Evolutionary conservation across 2,113 vertebrate genomes (phyloP), one percentile per base, ranked within the genome.

Genomic region (Periophthalmus modestus): DNA sequence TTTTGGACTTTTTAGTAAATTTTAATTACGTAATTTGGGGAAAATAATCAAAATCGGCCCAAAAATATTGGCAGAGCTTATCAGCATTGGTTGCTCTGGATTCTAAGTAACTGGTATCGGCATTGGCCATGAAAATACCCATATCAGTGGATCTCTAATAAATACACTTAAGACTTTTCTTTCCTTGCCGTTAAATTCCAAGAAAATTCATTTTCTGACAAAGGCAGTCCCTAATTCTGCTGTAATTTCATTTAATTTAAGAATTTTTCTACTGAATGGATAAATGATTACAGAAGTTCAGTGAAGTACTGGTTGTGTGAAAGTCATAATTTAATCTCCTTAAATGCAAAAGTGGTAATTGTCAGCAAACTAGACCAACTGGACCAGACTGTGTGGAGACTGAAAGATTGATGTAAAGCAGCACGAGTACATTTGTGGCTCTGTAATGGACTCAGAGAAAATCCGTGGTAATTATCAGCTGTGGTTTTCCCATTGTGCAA

Each of bases 341-440:
- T 58, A 11, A 24, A 58, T 24, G 21, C 55, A 58, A 21, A 58
- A 58, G 12, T 7, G 21, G 10, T 10, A 24, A 24, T 2, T 11
- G 55, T 2, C 54, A 0, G n/a, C 5, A 21, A 11, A n/a, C 19
- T 57, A 21, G 18, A 11, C 19, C 19, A 55, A 55, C 21, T 55
- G 5, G n/a, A n/a, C 7, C 54, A 21, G 11, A 57, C 54, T 57
- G 19, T 21, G 55, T 13, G 57, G 13, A 61, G 58, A 61, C 5
- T 61, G 23, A 13, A 33, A 61, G 58, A 61, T 33, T 61, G 24
- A 61, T 28, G 14, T 61, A 33, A 61, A 23, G 28, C 10, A 2
- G 21, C 55, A 58, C 19, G 9, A 33, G 58, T 59, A 28, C 57
- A 59, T 61, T 61, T 61, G 58, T 61, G 58, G 58, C 24, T 61